Percentiles rank a stretch among this genome's conserved stretches.
phyloP scores from a whole-genome alignment of 53 echinoderm and acorn worm species.

The Pentamera pediparva region DNA sequence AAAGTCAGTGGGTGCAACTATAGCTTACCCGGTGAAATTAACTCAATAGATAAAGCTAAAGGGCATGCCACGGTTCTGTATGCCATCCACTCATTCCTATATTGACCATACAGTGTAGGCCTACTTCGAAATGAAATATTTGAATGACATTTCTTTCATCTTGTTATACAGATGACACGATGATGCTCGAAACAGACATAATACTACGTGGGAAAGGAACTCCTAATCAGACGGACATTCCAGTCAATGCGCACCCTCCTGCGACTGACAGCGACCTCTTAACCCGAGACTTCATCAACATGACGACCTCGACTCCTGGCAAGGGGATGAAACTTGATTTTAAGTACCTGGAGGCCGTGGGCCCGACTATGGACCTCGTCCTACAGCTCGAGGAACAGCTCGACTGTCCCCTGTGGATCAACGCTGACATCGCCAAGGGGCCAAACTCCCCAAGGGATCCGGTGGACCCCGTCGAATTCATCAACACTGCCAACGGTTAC shows the following conservation, averaged over 20 bases:
- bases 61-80: too few relatives aligned
- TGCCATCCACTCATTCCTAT: too few relatives aligned
- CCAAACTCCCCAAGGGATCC: constrained; percentile 74
- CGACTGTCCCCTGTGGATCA: constrained; percentile 56
- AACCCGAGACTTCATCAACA: constrained; percentile 47
- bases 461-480: constrained; percentile 49
- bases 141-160: neutral
- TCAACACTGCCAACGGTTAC: constrained; percentile 47
- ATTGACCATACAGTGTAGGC: too few relatives aligned
- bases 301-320: constrained; percentile 27
- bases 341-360: constrained; percentile 62
- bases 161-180: constrained; percentile 51
- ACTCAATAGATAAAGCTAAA: too few relatives aligned
- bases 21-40: too few relatives aligned
- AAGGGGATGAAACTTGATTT: constrained; percentile 79
- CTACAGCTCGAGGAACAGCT: constrained; percentile 34
- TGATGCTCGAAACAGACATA: constrained; percentile 78
- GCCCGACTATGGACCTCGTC: constrained; percentile 54
- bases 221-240: constrained; percentile 57
- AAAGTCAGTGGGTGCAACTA: too few relatives aligned
- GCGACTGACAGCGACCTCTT: constrained; percentile 57
- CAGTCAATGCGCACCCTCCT: constrained; percentile 64
- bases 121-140: too few relatives aligned
- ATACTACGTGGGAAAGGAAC: constrained; percentile 59
- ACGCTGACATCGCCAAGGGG: constrained; percentile 69